Evolutionary conservation across 2,797 vertebrate genomes (phyloP).

Genomic region (Chromis chromis): DNA sequence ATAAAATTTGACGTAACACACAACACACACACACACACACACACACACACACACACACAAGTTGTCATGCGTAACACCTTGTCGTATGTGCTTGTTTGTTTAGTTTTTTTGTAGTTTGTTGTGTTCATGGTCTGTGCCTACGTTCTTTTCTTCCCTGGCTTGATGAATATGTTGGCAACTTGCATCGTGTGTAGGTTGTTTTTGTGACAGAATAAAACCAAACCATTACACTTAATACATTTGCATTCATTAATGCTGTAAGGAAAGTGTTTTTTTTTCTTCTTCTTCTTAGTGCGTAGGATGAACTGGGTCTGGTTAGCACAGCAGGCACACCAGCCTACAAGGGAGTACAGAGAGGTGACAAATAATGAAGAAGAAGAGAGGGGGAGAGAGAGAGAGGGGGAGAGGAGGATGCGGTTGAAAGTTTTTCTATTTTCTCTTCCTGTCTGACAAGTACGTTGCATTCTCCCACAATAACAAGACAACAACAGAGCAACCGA

Average conservation of each 20-base stretch:
- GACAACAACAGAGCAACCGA: conserved; percentile 39
- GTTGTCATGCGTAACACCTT: too few species aligned
- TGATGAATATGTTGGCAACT: neutral
- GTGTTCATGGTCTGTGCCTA: neutral
- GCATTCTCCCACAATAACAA: conserved; percentile 35
- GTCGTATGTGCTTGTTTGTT: too few species aligned
- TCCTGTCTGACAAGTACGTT: conserved; percentile 45
- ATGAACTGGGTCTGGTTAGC: conserved; percentile 46
- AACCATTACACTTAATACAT: neutral
- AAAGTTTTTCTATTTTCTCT: conserved; percentile 49
- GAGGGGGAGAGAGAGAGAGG: neutral
- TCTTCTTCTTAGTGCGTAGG: conserved; percentile 21
- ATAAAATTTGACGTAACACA: too few species aligned
- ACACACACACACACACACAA: too few species aligned
- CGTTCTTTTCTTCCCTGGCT: neutral
- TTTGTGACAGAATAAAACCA: neutral
- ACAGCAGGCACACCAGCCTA: conserved; percentile 37
- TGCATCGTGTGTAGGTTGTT: neutral
- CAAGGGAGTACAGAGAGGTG: conserved; percentile 36
- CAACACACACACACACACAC: too few species aligned
- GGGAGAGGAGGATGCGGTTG: conserved; percentile 8
- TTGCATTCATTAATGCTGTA: neutral
- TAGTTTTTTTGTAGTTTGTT: too few species aligned
- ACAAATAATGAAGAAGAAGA: conserved; percentile 31
- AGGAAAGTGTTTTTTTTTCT: conserved; percentile 28